Percentiles rank a stretch among this genome's conserved stretches.
These are phyloP conservation scores for Malurus leucopterus DNA, from an alignment of 2,797 vertebrate species.

Conservation along the genomic window DNA sequence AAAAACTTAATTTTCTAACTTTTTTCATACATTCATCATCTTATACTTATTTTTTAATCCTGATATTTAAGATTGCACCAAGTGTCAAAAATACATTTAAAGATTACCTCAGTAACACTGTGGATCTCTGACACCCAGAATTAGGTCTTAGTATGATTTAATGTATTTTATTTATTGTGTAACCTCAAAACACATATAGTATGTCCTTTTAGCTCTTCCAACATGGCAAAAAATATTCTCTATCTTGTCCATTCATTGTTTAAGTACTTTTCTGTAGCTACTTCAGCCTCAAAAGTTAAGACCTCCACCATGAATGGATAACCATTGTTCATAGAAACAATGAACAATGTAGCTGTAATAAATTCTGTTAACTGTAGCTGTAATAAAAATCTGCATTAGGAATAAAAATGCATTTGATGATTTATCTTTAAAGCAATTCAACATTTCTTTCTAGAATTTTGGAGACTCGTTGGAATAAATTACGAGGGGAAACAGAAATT, in stretches of 20 bases:
- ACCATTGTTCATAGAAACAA: background rate
- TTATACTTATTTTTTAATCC: background rate
- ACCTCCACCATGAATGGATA: background rate
- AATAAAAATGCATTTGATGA: background rate
- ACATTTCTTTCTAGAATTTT: background rate
- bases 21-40: background rate
- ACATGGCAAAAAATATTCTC: background rate
- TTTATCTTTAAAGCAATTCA: fast-evolving
- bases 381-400: background rate
- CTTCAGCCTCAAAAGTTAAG: constrained; percentile 73
- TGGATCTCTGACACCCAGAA: background rate
- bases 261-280: constrained; percentile 48
- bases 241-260: background rate
- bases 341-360: no score
- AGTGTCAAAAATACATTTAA: background rate
- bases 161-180: background rate
- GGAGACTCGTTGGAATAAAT: background rate
- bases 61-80: background rate
- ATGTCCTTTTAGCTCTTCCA: background rate
- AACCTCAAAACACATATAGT: background rate
- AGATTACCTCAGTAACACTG: background rate
- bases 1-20: background rate
- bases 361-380: background rate
- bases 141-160: background rate
- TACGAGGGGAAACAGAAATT: background rate